Evolutionary conservation across 2,888 invertebrate genomes (phyloP).

Genomic region (Platycnemis pennipes): DNA sequence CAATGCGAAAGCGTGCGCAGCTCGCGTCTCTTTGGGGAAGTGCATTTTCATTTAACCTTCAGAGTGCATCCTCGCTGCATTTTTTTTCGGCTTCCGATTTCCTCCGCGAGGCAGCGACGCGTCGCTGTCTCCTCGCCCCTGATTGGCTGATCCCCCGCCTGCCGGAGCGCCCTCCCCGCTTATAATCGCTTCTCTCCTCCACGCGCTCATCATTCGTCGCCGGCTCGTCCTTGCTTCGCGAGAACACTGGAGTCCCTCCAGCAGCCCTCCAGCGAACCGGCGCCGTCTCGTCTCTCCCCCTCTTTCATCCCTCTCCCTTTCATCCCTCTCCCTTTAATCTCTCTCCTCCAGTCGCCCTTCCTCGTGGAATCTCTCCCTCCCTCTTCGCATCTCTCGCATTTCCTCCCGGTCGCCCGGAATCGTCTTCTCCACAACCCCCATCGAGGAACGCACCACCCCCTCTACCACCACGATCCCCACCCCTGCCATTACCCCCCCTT

Average conservation of each 20-base stretch:
- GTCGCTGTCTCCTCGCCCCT: no score
- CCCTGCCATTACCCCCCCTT: background rate
- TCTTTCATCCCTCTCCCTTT: background rate
- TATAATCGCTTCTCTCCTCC: background rate
- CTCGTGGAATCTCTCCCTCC: background rate
- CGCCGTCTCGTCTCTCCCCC: constrained; percentile 47
- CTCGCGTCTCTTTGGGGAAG: no score
- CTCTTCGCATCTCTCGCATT: background rate
- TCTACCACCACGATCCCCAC: background rate
- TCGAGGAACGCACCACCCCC: background rate
- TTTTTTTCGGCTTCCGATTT: no score
- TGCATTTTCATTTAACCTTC: no score
- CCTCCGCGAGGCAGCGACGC: no score
- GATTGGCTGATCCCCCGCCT: no score
- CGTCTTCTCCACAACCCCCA: background rate
- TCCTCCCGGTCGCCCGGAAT: background rate
- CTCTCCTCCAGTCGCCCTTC: background rate
- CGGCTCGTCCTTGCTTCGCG: background rate
- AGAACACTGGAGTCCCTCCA: background rate
- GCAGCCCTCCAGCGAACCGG: background rate
- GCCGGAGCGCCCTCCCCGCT: no score
- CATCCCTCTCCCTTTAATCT: background rate
- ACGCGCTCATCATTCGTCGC: background rate
- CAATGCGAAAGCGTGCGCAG: no score
- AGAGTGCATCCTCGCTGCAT: no score